Percentiles rank a stretch among this genome's conserved stretches.
phyloP scores from a whole-genome alignment of 2,888 invertebrate genomes.

The Leistus spinibarbis region DNA sequence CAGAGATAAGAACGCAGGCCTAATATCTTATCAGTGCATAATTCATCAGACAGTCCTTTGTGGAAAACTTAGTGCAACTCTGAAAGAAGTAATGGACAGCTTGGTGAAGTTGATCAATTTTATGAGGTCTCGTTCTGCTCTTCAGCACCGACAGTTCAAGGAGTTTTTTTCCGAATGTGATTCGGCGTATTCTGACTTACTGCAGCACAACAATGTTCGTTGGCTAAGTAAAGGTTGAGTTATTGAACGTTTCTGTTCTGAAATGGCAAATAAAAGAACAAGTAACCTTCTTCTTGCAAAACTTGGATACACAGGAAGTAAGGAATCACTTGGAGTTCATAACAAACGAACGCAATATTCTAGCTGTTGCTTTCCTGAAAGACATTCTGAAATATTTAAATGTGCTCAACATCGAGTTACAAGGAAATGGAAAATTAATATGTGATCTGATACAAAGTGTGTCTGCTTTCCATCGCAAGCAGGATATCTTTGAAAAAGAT shows the following conservation, averaged over 20 bases:
- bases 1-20: constrained; percentile 41
- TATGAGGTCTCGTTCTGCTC: constrained; percentile 43
- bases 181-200: constrained; percentile 47
- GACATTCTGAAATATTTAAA: constrained; percentile 38
- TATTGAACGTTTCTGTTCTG: constrained; percentile 43
- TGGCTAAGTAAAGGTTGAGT: constrained; percentile 45
- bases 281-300: constrained; percentile 45
- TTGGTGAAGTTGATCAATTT: constrained; percentile 45
- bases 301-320: constrained; percentile 45
- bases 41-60: constrained; percentile 44
- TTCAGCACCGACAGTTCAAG: constrained; percentile 44
- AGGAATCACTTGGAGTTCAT: constrained; percentile 44
- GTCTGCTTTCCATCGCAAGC: constrained; percentile 43
- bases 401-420: constrained; percentile 43
- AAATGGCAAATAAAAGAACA: constrained; percentile 43
- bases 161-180: constrained; percentile 43
- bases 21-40: constrained; percentile 43
- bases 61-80: constrained; percentile 41
- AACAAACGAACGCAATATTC: constrained; percentile 42
- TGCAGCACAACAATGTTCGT: constrained; percentile 46
- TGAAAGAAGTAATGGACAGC: constrained; percentile 43
- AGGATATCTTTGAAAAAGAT: constrained; percentile 43
- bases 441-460: constrained; percentile 44
- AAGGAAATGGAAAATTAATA: constrained; percentile 44
- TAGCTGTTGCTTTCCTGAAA: constrained; percentile 42